A percentile compares a stretch with the other conserved stretches of the same genome.
Conservation (phyloP, 2,888 invertebrate genomes). For the Tribolium freemani region DNA sequence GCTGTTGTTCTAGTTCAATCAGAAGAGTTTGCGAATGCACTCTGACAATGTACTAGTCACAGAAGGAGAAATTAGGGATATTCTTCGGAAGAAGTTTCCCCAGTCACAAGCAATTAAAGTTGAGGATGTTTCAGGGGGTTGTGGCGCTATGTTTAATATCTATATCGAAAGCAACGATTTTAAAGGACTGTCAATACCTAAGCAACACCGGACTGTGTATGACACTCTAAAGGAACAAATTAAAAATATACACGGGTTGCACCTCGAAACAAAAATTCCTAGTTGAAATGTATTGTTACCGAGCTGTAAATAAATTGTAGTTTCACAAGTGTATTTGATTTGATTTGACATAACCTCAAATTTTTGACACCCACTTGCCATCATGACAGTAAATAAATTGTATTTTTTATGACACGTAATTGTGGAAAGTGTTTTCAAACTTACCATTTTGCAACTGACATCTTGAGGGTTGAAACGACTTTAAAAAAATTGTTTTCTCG, state of each 20-base stretch:
- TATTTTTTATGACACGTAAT: not conserved
- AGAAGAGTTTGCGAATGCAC: not conserved
- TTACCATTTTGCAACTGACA: not conserved
- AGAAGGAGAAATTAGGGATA: slow-evolving; percentile 64
- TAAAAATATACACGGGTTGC: slow-evolving; percentile 86
- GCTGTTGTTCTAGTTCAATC: slow-evolving; percentile 9
- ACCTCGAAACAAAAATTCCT: slow-evolving; percentile 77
- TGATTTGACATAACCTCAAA: slow-evolving; percentile 23
- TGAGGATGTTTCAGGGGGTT: slow-evolving; percentile 83
- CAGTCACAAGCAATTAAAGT: slow-evolving; percentile 76
- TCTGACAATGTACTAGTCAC: slow-evolving; percentile 42
- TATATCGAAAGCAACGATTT: slow-evolving; percentile 80
- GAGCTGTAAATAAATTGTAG: not conserved
- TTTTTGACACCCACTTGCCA: not conserved
- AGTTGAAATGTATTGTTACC: not conserved
- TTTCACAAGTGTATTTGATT: not conserved
- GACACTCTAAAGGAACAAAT: slow-evolving; percentile 83
- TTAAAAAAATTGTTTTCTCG: too few species aligned
- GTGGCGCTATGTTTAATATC: slow-evolving; percentile 86
- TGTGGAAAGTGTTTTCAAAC: not conserved
- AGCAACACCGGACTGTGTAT: slow-evolving; percentile 82
- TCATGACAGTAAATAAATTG: not conserved
- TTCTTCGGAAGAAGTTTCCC: slow-evolving; percentile 71
- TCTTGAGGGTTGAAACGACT: not conserved
- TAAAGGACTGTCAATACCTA: slow-evolving; percentile 77